Percentiles rank a stretch among this genome's conserved stretches.
These are phyloP conservation scores for Fregetta grallaria DNA, from an alignment of 2,113 vertebrate genomes.

Conservation along the genomic window DNA sequence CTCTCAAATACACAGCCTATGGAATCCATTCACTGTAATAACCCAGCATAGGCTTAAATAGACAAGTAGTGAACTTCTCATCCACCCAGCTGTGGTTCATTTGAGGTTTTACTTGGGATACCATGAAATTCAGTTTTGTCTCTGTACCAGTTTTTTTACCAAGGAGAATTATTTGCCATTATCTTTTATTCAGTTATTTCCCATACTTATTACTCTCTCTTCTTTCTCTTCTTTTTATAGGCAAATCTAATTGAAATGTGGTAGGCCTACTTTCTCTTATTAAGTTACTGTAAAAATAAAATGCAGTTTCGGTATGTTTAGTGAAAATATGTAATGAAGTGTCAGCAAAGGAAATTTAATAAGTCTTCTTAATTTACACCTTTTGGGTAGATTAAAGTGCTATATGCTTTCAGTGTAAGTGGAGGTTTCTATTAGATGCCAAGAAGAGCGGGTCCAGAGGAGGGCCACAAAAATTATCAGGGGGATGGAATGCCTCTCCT, in stretches of 20 bases:
- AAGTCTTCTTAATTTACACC: background rate
- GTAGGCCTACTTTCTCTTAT: background rate
- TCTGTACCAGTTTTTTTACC: background rate
- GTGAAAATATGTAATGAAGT: background rate
- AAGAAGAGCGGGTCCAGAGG: background rate
- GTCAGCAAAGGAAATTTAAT: background rate
- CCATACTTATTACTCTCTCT: background rate
- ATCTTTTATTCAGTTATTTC: background rate
- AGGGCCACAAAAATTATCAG: no score
- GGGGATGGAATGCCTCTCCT: no score
- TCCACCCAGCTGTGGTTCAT: background rate
- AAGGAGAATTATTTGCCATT: background rate
- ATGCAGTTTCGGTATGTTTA: background rate
- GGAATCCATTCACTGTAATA: background rate
- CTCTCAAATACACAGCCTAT: background rate
- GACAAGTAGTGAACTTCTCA: background rate
- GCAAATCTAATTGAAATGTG: slow-evolving; percentile 14
- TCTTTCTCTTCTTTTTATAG: background rate
- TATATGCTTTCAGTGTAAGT: background rate
- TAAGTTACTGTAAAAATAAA: slow-evolving; percentile 17
- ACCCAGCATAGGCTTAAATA: background rate
- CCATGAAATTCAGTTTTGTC: background rate
- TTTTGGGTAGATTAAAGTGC: background rate
- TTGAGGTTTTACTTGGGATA: background rate
- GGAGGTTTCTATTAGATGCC: background rate